Evolutionary conservation across 2,888 invertebrate genomes (phyloP).

Genomic region (Campoletis raptor): DNA sequence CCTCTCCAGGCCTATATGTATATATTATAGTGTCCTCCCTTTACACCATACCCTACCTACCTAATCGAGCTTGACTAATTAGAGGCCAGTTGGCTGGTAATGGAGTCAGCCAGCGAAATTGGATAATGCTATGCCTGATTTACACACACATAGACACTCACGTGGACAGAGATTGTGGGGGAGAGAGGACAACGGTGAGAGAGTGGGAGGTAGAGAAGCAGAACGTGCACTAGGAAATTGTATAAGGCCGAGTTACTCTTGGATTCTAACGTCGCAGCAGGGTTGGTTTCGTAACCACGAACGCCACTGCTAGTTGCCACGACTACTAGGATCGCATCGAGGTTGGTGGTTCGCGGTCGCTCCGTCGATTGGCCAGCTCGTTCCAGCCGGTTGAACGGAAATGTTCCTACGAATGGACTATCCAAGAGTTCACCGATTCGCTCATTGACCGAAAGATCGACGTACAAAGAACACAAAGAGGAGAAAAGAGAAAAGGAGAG

Average conservation of each 20-base stretch:
- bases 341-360: constrained; percentile 48
- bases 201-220: constrained; percentile 27
- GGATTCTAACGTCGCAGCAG: constrained; percentile 45
- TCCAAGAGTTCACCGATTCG: constrained; percentile 59
- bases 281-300: constrained; percentile 43
- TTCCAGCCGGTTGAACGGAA: constrained; percentile 57
- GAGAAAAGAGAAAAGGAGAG: constrained; percentile 15
- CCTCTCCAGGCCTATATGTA: constrained; percentile 21
- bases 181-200: constrained; percentile 35
- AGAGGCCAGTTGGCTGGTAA: constrained; percentile 82
- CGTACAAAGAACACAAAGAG: constrained; percentile 29
- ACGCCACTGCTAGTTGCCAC: constrained; percentile 12
- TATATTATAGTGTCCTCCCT: constrained; percentile 54
- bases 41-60: constrained; percentile 70
- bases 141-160: constrained; percentile 68
- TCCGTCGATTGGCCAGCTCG: constrained; percentile 58
- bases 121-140: constrained; percentile 80
- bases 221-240: constrained; percentile 64
- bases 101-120: constrained; percentile 80
- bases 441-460: constrained; percentile 60
- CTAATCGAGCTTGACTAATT: constrained; percentile 83
- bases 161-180: constrained; percentile 50
- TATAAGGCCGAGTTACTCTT: constrained; percentile 72
- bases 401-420: constrained; percentile 48
- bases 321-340: constrained; percentile 20